Conservation (phyloP, 2,888 invertebrate genomes). For the Morpho achilles region DNA sequence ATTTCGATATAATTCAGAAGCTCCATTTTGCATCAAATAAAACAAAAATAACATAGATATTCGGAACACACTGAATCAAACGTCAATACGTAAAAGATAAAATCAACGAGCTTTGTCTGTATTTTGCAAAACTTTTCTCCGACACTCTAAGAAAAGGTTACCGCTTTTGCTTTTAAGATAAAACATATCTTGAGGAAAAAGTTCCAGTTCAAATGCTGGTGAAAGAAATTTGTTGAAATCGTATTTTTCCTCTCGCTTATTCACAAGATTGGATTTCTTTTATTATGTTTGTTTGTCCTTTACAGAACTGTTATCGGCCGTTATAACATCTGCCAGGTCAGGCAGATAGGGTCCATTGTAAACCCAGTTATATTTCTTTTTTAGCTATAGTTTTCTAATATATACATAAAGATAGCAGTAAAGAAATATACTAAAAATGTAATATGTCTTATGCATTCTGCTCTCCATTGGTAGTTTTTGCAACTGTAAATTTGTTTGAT, state of each 20-base stretch:
- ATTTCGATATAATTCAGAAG: too few species aligned
- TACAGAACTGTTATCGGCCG: neutral
- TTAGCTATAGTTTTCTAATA: too few species aligned
- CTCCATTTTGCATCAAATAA: too few species aligned
- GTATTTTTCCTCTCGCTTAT: constrained; percentile 25
- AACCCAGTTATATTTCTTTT: neutral
- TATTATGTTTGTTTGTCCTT: constrained; percentile 13
- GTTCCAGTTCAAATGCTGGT: constrained; percentile 24
- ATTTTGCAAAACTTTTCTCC: constrained; percentile 22
- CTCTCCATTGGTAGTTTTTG: too few species aligned
- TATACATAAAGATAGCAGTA: too few species aligned
- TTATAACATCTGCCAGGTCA: neutral
- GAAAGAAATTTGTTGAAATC: constrained; percentile 24
- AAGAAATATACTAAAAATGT: too few species aligned
- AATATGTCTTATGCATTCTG: too few species aligned
- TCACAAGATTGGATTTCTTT: constrained; percentile 21
- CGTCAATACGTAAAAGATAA: constrained; percentile 7
- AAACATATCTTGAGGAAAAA: constrained; percentile 25
- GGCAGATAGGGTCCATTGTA: neutral
- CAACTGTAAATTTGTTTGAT: too few species aligned
- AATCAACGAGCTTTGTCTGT: constrained; percentile 15
- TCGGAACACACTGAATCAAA: constrained; percentile 1
- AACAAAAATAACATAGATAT: neutral
- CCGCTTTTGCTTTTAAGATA: constrained; percentile 29
- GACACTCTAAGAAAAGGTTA: constrained; percentile 23